Base-by-base conservation (phyloP, 2,888 invertebrate species). In the Podotricha telesiphe region DNA sequence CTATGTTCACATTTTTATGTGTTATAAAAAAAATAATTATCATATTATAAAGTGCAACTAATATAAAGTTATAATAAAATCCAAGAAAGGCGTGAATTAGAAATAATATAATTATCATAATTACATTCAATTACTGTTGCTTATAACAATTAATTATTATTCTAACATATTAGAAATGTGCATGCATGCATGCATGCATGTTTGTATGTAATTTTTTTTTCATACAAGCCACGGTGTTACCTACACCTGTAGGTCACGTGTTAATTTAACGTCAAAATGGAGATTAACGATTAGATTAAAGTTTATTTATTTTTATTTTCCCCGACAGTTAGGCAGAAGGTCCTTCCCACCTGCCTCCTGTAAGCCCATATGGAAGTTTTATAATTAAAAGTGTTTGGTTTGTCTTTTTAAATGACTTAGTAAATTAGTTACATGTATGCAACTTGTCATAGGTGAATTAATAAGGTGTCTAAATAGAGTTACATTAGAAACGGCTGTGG, bases 281-380 rank as follows among this genome's bases (percentile, higher is more conserved):
- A 58, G 34, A 64, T 64, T 28, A 58, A 19, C 50, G 50, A 50
- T 42, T 56, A 68, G 64, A 68, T 68, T 64, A 55, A 55, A 53
- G 22, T 63, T 68, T 40, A 45, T 47, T 63, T 63, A 68, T 22
- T 20, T 59, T 28, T 45, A 28, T 45, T 45, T 59, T 48, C 5
- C 28, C 13, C 17, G 48, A 63, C 48, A n/a, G 28, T 15, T n/a
- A n/a, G n/a, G 67, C 48, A 55, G 48, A 68, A 59, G 56, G 45
- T 56, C 45, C n/a, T 20, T 17, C n/a, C 42, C 68, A 68, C 68
- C 68, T 68, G 68, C 67, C 67, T 22, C 13, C 17, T 64, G 10
- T 55, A 45, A 58, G 15, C 45, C 42, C 51, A 34, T 61, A 42
- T 51, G 50, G 50, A 61, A 15, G n/a, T 50, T 13, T 53, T 28